A percentile compares a stretch with the other conserved stretches of the same genome.
Evolutionary conservation across 2,797 vertebrate species (phyloP).

Genomic region (Natrix natrix): DNA sequence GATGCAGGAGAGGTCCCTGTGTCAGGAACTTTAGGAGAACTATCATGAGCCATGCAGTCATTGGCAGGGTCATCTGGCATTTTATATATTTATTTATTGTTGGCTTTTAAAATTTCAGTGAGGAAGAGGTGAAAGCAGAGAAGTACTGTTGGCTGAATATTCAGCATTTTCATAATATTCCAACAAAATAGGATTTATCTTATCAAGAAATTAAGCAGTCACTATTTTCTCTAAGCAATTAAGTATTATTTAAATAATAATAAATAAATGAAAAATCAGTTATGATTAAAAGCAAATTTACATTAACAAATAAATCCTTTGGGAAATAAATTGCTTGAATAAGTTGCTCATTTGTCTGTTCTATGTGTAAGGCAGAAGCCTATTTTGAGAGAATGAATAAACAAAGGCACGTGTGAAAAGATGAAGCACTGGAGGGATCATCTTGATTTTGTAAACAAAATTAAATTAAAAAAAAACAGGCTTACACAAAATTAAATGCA

Average conservation of each 20-base stretch:
- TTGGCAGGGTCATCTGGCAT: not conserved
- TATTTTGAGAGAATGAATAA: not conserved
- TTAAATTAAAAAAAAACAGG: not conserved
- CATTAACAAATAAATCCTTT: not conserved
- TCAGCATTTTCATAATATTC: not conserved
- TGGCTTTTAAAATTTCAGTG: not conserved
- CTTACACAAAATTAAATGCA: not conserved
- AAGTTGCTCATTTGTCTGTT: not conserved
- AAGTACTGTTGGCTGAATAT: not conserved
- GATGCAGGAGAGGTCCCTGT: not conserved
- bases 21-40: not conserved
- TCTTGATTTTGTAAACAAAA: not conserved
- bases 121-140: not conserved
- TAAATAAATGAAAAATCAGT: not conserved
- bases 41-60: not conserved
- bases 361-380: not conserved
- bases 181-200: not conserved
- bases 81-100: not conserved
- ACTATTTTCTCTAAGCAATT: not conserved
- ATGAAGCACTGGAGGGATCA: not conserved
- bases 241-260: not conserved
- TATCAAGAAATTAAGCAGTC: not conserved
- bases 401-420: not conserved
- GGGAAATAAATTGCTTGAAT: not conserved
- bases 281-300: not conserved